Percentiles rank a stretch among this genome's conserved stretches.
phyloP scores from a whole-genome alignment of 1,140 invertebrate species.

The Drosophila lacteicornis region DNA sequence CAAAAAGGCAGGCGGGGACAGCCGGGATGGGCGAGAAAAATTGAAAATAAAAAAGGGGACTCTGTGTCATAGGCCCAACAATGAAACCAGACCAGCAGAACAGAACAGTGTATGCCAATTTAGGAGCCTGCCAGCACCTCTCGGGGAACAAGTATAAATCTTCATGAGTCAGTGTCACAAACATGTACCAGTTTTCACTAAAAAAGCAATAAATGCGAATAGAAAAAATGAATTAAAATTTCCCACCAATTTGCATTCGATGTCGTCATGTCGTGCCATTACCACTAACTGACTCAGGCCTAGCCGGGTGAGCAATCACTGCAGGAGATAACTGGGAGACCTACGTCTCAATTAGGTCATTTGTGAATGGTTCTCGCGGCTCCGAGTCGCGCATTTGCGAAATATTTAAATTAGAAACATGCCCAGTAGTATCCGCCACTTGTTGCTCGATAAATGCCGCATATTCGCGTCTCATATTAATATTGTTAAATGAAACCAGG shows the following conservation, averaged over 20 bases:
- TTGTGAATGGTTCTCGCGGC: constrained; percentile 44
- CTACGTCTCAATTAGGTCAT: constrained; percentile 61
- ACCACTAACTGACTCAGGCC: constrained; percentile 37
- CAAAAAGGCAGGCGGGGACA: not conserved
- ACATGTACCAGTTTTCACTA: constrained; percentile 27
- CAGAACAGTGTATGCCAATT: constrained; percentile 58
- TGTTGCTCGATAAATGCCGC: constrained; percentile 59
- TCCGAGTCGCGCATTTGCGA: constrained; percentile 27
- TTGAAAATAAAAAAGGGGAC: constrained; percentile 13
- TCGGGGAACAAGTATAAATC: constrained; percentile 35
- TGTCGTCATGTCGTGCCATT: constrained; percentile 26
- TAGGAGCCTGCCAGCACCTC: constrained; percentile 8
- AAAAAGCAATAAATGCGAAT: constrained; percentile 21
- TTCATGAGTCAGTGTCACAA: constrained; percentile 37
- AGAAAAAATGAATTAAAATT: constrained; percentile 40
- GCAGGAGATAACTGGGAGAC: constrained; percentile 28
- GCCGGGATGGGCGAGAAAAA: not conserved
- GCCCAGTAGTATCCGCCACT: constrained; percentile 54
- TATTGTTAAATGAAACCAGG: constrained; percentile 57
- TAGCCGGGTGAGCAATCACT: constrained; percentile 13
- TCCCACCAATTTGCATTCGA: constrained; percentile 41
- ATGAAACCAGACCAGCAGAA: constrained; percentile 21
- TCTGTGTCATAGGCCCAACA: constrained; percentile 19
- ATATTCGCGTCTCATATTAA: constrained; percentile 42
- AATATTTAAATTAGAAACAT: constrained; percentile 80